Percentiles rank a stretch among this genome's conserved stretches.
These are phyloP conservation scores for Oncorhynchus kisutch DNA, from an alignment of 2,113 vertebrate genomes.

Conservation along the genomic window DNA sequence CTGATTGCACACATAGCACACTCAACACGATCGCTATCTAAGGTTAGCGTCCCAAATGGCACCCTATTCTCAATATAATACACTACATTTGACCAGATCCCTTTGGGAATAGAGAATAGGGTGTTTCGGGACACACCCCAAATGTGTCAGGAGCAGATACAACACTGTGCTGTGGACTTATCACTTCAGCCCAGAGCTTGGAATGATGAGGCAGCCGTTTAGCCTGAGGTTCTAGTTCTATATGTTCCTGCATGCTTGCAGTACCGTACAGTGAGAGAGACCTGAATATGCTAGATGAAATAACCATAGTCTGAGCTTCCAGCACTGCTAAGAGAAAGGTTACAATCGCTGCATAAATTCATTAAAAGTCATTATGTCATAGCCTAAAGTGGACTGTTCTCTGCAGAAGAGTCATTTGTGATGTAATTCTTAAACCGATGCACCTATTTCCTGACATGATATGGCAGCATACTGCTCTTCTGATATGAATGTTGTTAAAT, in stretches of 20 bases:
- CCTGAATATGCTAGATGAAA: too few species aligned
- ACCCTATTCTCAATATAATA: too few species aligned
- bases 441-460: neutral
- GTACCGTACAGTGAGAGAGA: too few species aligned
- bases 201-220: conserved; percentile 31
- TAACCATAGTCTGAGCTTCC: too few species aligned
- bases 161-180: conserved; percentile 53
- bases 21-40: conserved; percentile 13
- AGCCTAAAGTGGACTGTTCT: conserved; percentile 9
- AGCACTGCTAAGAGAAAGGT: too few species aligned
- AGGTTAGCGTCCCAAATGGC: too few species aligned
- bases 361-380: too few species aligned
- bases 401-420: too few species aligned
- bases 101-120: neutral
- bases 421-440: too few species aligned
- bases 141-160: conserved; percentile 45
- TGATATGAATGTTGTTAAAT: neutral
- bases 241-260: conserved; percentile 49
- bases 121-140: neutral
- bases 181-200: conserved; percentile 38
- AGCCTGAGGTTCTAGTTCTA: conserved; percentile 64
- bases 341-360: too few species aligned
- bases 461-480: conserved; percentile 10
- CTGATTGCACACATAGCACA: conserved; percentile 52
- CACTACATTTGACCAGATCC: too few species aligned